A percentile compares a stretch with the other conserved stretches of the same genome.
Evolutionary conservation across 2,113 vertebrate genomes (phyloP).

Genomic region (Labrus mixtus): DNA sequence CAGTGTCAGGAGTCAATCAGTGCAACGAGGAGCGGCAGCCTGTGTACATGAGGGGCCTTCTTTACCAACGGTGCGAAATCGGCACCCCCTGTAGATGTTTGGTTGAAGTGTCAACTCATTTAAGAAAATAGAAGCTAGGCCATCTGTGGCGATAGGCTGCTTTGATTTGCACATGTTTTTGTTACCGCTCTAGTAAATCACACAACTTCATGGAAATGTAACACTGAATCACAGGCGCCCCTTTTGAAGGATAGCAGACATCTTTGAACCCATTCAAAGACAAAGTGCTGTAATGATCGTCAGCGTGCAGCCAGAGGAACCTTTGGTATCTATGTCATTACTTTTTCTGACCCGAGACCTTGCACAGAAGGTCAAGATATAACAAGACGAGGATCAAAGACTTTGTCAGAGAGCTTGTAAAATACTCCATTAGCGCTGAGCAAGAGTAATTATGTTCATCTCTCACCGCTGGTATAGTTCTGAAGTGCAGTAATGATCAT

Average conservation of each 20-base stretch:
- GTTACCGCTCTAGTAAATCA: not conserved
- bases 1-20: no score
- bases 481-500: conserved; percentile 32
- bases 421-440: conserved; percentile 33
- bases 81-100: no score
- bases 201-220: not conserved
- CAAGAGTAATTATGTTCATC: conserved; percentile 45
- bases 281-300: not conserved
- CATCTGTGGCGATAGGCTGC: not conserved
- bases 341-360: not conserved
- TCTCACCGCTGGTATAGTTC: conserved; percentile 32
- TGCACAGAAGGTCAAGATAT: conserved; percentile 4
- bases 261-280: no score
- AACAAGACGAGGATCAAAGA: conserved; percentile 22
- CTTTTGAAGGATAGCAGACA: not conserved
- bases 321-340: conserved; percentile 9
- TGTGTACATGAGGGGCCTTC: no score
- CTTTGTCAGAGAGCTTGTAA: conserved; percentile 8
- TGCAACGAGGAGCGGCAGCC: no score
- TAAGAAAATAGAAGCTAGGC: not conserved
- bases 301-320: not conserved
- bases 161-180: not conserved
- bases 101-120: no score
- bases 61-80: no score
- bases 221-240: not conserved